Evolutionary conservation across 2,113 vertebrate species (phyloP).

Genomic region (Hystrix brachyura): DNA sequence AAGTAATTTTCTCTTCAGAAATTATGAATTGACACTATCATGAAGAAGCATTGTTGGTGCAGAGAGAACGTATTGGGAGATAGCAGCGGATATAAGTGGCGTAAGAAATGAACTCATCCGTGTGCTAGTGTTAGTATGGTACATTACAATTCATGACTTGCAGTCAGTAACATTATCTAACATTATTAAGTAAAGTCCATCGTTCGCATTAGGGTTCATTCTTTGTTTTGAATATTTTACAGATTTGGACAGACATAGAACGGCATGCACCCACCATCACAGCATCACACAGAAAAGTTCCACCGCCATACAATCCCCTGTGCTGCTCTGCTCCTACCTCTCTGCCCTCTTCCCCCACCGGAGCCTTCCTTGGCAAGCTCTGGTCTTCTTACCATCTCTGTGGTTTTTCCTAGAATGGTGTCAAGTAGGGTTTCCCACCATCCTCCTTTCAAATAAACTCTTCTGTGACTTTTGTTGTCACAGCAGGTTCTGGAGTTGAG

Average conservation of each 20-base stretch:
- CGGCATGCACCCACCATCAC: neutral
- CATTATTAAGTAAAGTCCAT: neutral
- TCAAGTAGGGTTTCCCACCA: neutral
- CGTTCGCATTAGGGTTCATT: neutral
- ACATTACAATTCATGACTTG: no score
- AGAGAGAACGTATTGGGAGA: neutral
- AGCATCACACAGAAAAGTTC: neutral
- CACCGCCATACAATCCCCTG: neutral
- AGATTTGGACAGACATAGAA: neutral
- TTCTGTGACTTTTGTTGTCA: neutral
- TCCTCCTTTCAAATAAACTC: neutral
- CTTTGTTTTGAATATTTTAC: neutral
- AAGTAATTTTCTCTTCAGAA: neutral
- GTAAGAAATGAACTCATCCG: neutral
- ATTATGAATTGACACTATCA: neutral
- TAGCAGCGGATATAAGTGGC: neutral
- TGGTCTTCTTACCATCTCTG: neutral
- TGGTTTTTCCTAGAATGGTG: neutral
- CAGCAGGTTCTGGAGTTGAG: neutral
- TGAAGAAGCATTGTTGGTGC: neutral
- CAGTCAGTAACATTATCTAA: no score
- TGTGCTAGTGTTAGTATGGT: neutral
- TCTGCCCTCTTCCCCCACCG: accelerated
- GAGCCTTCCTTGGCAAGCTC: neutral
- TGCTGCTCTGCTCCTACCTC: neutral